Base-by-base conservation (phyloP, 2,797 vertebrate genomes). In the Acrossocheilus fasciatus region DNA sequence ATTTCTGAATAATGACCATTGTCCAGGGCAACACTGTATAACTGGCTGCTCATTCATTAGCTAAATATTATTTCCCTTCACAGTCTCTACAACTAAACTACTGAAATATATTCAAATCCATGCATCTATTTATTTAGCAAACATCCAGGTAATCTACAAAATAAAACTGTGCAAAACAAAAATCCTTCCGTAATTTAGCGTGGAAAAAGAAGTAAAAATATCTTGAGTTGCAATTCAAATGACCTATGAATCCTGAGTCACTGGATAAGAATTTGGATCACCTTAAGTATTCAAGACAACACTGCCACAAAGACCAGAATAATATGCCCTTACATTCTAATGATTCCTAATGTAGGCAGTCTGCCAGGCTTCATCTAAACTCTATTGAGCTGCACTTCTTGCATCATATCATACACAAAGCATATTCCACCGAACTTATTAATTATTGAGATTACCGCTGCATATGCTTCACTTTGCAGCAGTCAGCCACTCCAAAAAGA, bases 391-490 rank as follows among this genome's bases (percentile, higher is more conserved):
- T 74, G 43, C 41, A 85, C 15, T 59, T 45, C 62, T 54, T 82
- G 30, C 47, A 86, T 54, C 54, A 39, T n/a, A n/a, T 64, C 41
- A 50, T 41, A 81, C 62, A 82, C 78, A 88, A 76, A 30, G 72
- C 70, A 81, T 57, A 73, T 83, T 74, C 26, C 74, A 66, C 39
- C 47, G 23, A 20, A 62, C 72, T 83, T 15, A 87, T 89, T 43
- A 84, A 88, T 87, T 84, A 91, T 86, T 91, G 62, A 88, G 39
- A 59, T 57, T 14, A 36, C 30, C 43, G 1, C 54, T 84, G 52
- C 69, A 23, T 73, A 79, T 59, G 47, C 76, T 70, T 77, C 68
- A 59, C 45, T 69, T 85, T 39, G 80, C 74, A 68, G 76, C 77
- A 83, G 23, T 59, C 68, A 66, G 36, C 52, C 66, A 15, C 9